phyloP scores from a whole-genome alignment of 2,797 vertebrate species.

The Diplodus puntazzo region DNA sequence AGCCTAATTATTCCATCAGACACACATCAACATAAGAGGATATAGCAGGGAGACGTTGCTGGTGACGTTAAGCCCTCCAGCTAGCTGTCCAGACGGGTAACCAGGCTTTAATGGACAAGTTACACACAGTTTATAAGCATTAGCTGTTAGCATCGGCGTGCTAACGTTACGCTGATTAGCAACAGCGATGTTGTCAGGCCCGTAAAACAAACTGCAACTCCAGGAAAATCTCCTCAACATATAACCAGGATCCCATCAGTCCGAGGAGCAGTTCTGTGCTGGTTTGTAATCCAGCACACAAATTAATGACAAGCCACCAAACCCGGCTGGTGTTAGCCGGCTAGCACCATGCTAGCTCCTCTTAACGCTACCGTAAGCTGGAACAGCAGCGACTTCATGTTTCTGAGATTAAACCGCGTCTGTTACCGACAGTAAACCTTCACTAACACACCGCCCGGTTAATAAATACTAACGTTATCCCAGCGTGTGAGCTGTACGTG shows the following conservation, averaged over 20 bases:
- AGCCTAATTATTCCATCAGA: conserved; percentile 32
- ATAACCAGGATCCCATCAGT: fast-evolving
- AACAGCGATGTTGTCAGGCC: conserved; percentile 32
- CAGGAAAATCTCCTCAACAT: fast-evolving
- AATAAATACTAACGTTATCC: fast-evolving
- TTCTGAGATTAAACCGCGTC: neutral
- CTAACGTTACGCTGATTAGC: conserved; percentile 3
- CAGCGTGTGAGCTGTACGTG: fast-evolving
- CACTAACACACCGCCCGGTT: fast-evolving
- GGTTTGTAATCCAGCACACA: neutral
- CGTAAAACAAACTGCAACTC: neutral
- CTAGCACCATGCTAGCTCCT: conserved; percentile 49
- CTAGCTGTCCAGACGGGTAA: neutral
- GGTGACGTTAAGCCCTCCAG: conserved; percentile 3
- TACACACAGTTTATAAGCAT: neutral
- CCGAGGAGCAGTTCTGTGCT: neutral
- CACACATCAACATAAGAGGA: conserved; percentile 37
- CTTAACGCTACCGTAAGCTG: conserved; percentile 3
- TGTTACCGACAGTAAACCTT: neutral
- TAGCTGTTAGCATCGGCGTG: conserved; percentile 19
- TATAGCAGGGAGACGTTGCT: conserved; percentile 1
- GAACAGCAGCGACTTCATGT: neutral
- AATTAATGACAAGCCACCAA: neutral
- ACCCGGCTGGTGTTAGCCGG: conserved; percentile 38
- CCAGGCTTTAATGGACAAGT: conserved; percentile 5